Percentiles rank a stretch among this genome's conserved stretches.
Conservation (phyloP, 2,888 invertebrate species). For the Idaea biselata region DNA sequence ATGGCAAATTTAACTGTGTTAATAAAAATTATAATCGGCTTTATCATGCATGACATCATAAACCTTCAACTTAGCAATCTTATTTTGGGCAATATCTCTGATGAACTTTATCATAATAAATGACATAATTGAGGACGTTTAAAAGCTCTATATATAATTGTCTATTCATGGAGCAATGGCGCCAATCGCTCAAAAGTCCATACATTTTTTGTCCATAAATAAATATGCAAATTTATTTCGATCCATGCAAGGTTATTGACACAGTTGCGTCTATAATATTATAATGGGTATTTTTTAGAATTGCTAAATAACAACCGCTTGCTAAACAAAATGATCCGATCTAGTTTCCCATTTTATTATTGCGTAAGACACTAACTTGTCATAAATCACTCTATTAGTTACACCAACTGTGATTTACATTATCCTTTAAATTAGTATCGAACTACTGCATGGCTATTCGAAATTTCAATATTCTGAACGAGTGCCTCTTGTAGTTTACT, state of each 20-base stretch:
- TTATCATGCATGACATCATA: constrained; percentile 28
- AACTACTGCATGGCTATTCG: constrained; percentile 1
- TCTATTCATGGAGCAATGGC: constrained; percentile 40
- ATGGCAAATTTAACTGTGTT: constrained; percentile 28
- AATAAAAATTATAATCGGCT: constrained; percentile 28
- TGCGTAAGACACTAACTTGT: constrained; percentile 38
- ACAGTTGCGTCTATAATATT: constrained; percentile 57
- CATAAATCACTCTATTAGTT: constrained; percentile 48
- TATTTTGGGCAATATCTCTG: constrained; percentile 23
- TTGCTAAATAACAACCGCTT: constrained; percentile 61
- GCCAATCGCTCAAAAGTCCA: constrained; percentile 35
- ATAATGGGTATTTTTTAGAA: constrained; percentile 51
- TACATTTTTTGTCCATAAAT: constrained; percentile 54
- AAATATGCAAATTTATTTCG: constrained; percentile 66
- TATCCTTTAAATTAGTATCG: constrained; percentile 32
- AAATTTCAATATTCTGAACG: constrained; percentile 45
- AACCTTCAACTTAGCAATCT: constrained; percentile 35
- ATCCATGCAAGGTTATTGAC: constrained; percentile 72
- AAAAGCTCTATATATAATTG: constrained; percentile 32
- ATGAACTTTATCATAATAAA: constrained; percentile 31
- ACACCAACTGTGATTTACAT: constrained; percentile 27
- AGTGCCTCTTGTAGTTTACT: constrained; percentile 34
- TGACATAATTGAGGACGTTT: constrained; percentile 9
- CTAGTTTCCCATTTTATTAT: constrained; percentile 52
- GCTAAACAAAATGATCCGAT: constrained; percentile 57